Evolutionary conservation across 2,888 invertebrate genomes (phyloP), one percentile per base, ranked within the genome.

Genomic region (Phaonia tiefii): DNA sequence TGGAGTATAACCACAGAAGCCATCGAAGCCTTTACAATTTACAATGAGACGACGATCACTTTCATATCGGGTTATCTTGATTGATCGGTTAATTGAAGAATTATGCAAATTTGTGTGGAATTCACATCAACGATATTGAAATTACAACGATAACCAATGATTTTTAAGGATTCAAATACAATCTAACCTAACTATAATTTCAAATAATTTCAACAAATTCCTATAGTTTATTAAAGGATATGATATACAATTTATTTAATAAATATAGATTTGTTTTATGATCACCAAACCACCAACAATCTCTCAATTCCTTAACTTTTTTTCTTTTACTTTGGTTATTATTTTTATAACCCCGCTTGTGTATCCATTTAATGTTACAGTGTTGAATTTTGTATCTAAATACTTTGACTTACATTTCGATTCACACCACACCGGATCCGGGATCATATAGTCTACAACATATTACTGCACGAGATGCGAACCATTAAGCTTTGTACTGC

Each of bases 51-150:
- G 75, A 17, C 63, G 75, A 78, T 67, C 75, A 75, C 69, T 63
- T 63, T 80, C 72, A 67, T 63, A 39, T 70, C 69, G 42, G 67
- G 72, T 78, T 72, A 77, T 81, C 80, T 75, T 78, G 77, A 81
- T 78, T 75, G 78, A 81, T 78, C 76, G 65, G 65, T 74, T 72
- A 51, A 31, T 8, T 31, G 20, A 8, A n/a, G 44, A 22, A 44
- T 15, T 65, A 65, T 44, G 63, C n/a, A 65, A 44, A 65, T 39
- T 46, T 49, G 17, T 8, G 4, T 7, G 49, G 49, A 49, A 49
- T 49, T 54, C 25, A 25, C 17, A 54, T 22, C 5, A 49, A 8
- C 20, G 17, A 49, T 10, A 10, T 20, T 49, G 49, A 1, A 10
- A 8, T 2, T 13, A 3, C n/a, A 20, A 15, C 17, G 22, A 22